Percentiles rank a stretch among this genome's conserved stretches.
These are phyloP conservation scores for Ormyrus thymus DNA, from an alignment of 2,888 invertebrate species.

Conservation along the genomic window DNA sequence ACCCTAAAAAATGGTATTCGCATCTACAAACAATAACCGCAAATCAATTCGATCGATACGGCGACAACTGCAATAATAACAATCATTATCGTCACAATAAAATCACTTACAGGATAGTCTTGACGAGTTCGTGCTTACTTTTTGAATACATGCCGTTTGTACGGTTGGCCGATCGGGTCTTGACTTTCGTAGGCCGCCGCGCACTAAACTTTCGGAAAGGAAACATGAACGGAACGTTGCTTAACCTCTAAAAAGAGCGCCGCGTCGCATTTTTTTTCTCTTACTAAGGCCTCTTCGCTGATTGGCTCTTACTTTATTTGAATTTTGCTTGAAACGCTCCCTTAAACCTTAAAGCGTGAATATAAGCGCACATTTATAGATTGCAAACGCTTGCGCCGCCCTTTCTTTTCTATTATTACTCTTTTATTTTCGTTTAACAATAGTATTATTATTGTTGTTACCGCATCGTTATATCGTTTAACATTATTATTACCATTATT, in stretches of 20 bases:
- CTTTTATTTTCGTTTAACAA: conserved; percentile 13
- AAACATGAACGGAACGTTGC: conserved; percentile 16
- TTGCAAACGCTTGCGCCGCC: conserved; percentile 37
- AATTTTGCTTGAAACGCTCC: background rate
- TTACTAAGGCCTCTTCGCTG: conserved; percentile 49
- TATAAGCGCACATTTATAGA: conserved; percentile 37
- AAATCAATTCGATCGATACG: conserved; percentile 52
- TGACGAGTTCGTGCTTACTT: too few relatives aligned
- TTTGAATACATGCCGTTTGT: too few relatives aligned
- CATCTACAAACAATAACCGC: conserved; percentile 52
- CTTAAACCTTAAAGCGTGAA: conserved; percentile 5
- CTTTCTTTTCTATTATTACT: conserved; percentile 20
- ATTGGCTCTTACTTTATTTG: conserved; percentile 44
- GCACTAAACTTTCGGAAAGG: background rate
- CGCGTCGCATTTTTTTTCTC: conserved; percentile 15
- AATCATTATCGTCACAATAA: background rate
- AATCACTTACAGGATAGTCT: background rate
- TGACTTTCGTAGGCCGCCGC: too few relatives aligned
- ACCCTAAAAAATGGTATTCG: conserved; percentile 51
- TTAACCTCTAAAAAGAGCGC: conserved; percentile 29
- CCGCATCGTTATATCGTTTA: conserved; percentile 51
- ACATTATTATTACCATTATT: conserved; percentile 56
- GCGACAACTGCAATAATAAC: conserved; percentile 53
- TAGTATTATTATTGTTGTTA: conserved; percentile 54
- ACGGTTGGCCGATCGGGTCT: too few relatives aligned